Base-by-base conservation (phyloP, 1,140 invertebrate species). In the Cydia strobilella region DNA sequence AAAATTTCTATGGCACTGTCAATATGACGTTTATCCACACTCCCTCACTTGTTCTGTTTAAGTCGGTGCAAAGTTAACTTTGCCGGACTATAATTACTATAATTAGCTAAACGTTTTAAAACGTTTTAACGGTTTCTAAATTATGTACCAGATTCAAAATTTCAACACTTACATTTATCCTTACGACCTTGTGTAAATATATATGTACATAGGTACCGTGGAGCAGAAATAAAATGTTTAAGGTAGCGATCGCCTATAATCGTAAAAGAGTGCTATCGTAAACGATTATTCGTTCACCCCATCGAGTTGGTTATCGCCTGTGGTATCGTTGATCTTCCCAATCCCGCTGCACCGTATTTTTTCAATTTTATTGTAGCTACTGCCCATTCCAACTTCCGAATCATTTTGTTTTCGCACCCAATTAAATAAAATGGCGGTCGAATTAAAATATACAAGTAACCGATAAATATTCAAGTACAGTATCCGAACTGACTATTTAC, bases 281-380 rank as follows among this genome's bases (percentile, higher is more conserved):
- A 69, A 69, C 65, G 65, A 69, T 69, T 69, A 69, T 69, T 69
- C 65, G 65, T 69, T 69, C 65, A 69, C 65, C 65, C 65, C 65
- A 69, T 69, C 65, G 27, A 69, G 65, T 69, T 39, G 65, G 65
- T 69, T 66, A 69, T 39, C 65, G 65, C 35, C 35, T 69, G 65
- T 35, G 65, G 65, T 69, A 69, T 69, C 65, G 65, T 69, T 69
- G 65, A 69, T 69, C 65, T 69, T 69, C 65, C 65, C 35, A 69
- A 69, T 69, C 65, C 65, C 27, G 65, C n/a, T 42, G 31, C 18
- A 69, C 65, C 65, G 35, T 69, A 69, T 69, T 69, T 69, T 69
- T 69, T 69, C 65, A 69, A 69, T 69, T 69, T 39, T 69, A 69
- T 69, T 69, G 65, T 42, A 66, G 25, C 63, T 27, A 42, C 65